Conservation (phyloP, 1,140 invertebrate species). For the Drosophila leontia region DNA sequence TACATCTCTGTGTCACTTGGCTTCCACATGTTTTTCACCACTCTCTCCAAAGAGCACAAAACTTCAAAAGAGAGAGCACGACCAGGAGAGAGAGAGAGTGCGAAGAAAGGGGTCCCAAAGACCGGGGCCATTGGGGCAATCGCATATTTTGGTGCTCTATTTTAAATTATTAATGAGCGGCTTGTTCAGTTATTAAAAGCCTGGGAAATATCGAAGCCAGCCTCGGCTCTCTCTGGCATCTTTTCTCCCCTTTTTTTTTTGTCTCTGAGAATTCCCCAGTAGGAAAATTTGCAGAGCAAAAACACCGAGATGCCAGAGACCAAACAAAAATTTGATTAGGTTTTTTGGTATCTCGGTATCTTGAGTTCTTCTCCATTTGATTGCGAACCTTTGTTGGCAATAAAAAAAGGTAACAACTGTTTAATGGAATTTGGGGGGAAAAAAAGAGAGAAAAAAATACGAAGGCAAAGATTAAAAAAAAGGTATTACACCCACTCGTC, state of each 20-base stretch:
- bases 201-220: constrained; percentile 64
- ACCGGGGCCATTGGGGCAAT: constrained; percentile 38
- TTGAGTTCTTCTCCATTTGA: constrained; percentile 14
- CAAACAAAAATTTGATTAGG: constrained; percentile 66
- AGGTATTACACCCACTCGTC: not conserved
- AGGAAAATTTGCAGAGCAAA: constrained; percentile 35
- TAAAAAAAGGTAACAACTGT: constrained; percentile 31
- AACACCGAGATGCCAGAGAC: constrained; percentile 1
- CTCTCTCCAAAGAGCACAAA: not conserved
- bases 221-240: not conserved
- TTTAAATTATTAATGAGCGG: constrained; percentile 83
- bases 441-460: not conserved
- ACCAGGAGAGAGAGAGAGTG: not conserved
- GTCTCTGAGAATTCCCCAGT: constrained; percentile 26
- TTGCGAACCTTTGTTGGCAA: constrained; percentile 29
- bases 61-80: not conserved
- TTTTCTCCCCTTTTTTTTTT: not conserved
- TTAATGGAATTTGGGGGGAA: constrained; percentile 1
- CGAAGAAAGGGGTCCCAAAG: constrained; percentile 14
- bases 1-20: constrained; percentile 3
- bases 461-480: constrained; percentile 3
- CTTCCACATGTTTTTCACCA: constrained; percentile 29
- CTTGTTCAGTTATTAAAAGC: constrained; percentile 84
- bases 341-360: constrained; percentile 39
- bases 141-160: constrained; percentile 78